A percentile compares a stretch with the other conserved stretches of the same genome.
Evolutionary conservation across 2,888 invertebrate genomes (phyloP).

Genomic region (Julus scandinavius): DNA sequence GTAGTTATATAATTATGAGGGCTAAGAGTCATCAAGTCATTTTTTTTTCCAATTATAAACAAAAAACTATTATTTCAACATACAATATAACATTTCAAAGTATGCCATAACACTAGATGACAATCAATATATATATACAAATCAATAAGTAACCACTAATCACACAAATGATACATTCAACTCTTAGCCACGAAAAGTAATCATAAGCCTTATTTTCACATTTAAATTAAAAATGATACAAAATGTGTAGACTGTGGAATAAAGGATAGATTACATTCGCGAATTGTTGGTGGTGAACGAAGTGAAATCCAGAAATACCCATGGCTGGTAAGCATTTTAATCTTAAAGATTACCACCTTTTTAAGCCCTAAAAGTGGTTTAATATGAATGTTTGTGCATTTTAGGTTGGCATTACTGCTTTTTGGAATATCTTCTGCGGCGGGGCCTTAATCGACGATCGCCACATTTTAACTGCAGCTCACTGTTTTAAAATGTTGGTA

Average conservation of each 20-base stretch:
- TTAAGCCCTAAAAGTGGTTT: neutral
- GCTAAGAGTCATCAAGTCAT: too few species aligned
- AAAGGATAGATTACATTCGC: conserved; percentile 32
- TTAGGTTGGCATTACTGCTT: conserved; percentile 34
- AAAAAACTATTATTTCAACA: too few species aligned
- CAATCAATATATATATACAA: too few species aligned
- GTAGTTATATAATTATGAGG: too few species aligned
- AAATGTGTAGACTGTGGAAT: conserved; percentile 14
- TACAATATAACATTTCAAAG: too few species aligned
- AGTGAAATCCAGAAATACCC: conserved; percentile 46
- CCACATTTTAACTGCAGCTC: conserved; percentile 47
- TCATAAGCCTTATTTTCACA: neutral
- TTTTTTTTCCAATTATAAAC: too few species aligned
- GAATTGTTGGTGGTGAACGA: conserved; percentile 50
- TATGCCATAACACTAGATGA: too few species aligned
- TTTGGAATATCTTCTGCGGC: conserved; percentile 47
- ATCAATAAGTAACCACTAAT: too few species aligned
- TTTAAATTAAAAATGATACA: neutral
- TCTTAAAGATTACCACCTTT: neutral
- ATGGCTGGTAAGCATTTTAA: conserved; percentile 49
- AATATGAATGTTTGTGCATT: neutral
- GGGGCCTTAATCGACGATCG: conserved; percentile 37
- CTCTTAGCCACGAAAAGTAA: too few species aligned
- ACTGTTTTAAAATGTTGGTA: conserved; percentile 48
- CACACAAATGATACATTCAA: too few species aligned